Base-by-base conservation (phyloP, 37 sponge, comb jelly and placozoan species). In the Lycopodina hypogea region DNA sequence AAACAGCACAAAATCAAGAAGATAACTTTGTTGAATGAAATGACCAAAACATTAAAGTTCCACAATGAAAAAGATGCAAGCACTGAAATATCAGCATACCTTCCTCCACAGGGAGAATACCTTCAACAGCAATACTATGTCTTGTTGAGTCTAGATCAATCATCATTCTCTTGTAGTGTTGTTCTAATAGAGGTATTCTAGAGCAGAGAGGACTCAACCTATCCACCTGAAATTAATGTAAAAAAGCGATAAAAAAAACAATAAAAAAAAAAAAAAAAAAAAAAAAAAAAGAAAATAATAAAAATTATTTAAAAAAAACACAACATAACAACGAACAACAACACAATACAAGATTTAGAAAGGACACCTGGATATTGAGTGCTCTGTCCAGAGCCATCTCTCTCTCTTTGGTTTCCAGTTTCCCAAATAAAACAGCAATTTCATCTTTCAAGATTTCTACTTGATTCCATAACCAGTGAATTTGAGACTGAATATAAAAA, bases 61-160 rank as follows among this genome's bases (percentile, higher is more conserved):
- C 23, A 45, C 3, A 22, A 42, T 3, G 19, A 12, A 23, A 29
- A 29, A 23, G 30, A 9, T 23, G 19, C 23, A 15, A 53, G 65
- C 11, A 23, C 29, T 63, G 23, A 48, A 37, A 42, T 71, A 45
- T 6, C 4, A 21, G 6, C 17, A 56, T 26, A 86, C 87, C 75
- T 80, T 86, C 81, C 56, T 52, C 48, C 3, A 53, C 69, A 12
- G 76, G 73, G 23, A 75, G 24, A 18, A 86, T 24, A 6, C 79
- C 81, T 24, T 35, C 21, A 7, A 66, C 17, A 15, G 69, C 45
- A 30, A 86, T 72, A 21, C 80, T 71, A 40, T 86, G 81, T 9
- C 81, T 15, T 12, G 87, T 86, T 2, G 77, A 48, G 34, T 86
- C 87, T 48, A 86, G 77, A 15, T 81, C 68, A 29, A 3, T 40